A percentile compares a stretch with the other conserved stretches of the same genome.
Evolutionary conservation across 2,797 vertebrate genomes (phyloP).

Genomic region (Furcifer pardalis): DNA sequence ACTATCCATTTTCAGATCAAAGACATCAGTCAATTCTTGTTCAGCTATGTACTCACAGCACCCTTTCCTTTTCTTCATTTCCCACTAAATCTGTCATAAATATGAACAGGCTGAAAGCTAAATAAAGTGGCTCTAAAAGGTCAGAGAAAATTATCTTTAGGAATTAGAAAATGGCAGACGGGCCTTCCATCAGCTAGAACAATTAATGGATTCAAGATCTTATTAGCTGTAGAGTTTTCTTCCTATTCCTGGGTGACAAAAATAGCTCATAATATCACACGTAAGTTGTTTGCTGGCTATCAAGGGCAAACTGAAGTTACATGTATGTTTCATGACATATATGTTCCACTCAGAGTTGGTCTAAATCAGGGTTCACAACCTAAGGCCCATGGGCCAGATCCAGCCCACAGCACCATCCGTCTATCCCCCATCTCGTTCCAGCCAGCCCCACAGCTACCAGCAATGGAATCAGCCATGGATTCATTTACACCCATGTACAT

Average conservation of each 20-base stretch:
- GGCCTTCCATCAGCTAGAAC: background rate
- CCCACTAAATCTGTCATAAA: background rate
- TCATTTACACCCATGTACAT: no score
- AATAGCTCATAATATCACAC: background rate
- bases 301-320: background rate
- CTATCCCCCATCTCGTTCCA: no score
- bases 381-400: no score
- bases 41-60: background rate
- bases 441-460: no score
- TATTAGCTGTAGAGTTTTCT: background rate
- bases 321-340: background rate
- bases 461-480: no score
- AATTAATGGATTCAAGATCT: background rate
- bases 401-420: no score
- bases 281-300: background rate
- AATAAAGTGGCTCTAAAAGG: background rate
- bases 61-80: background rate
- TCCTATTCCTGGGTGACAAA: background rate
- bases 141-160: background rate
- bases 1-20: background rate
- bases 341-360: background rate
- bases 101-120: background rate
- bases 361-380: no score
- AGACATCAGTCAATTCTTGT: slow-evolving; percentile 1
- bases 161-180: background rate